Base-by-base conservation (phyloP, 2,888 invertebrate genomes). In the Escarpia spicata region DNA sequence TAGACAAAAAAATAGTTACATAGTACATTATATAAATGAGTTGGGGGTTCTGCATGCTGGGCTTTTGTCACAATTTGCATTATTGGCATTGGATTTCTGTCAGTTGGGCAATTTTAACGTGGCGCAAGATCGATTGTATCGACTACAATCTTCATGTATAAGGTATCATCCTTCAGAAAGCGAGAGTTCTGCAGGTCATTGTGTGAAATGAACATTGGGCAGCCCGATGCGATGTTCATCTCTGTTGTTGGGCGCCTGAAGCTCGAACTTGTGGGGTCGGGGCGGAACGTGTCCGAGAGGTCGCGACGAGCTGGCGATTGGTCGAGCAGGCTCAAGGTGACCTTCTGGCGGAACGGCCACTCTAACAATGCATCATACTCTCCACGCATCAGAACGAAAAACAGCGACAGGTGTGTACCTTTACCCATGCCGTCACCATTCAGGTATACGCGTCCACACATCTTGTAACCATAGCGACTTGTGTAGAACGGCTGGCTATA, bases 371-470 rank as follows among this genome's bases (percentile, higher is more conserved):
- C 95, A 94, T 96, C 96, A 93, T 95, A 95, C 31, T 96, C 95
- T 2, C 96, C 96, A 92, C 95, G 93, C 95, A 96, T 95, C n/a
- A 96, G 93, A 9, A 96, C 96, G 93, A 96, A 96, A 94, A 96
- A 96, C 31, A 96, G 93, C 1, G 95, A 95, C 93, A 96, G 92
- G 93, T 96, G 95, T 2, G 95, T 95, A 6, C 94, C 95, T 92
- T 95, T 95, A 19, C 96, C 96, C 94, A 95, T 95, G 2, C 96
- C 96, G 93, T 96, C 96, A 4, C 96, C 96, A 93, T 96, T 96
- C 43, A 96, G 94, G 92, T 96, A 96, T 4, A 96, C 95, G 52
- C 96, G 93, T 4, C 95, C 95, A 94, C 96, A 96, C 96, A 96
- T 96, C 92, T 96, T 96, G 94, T 96, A 96, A 15, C 44, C 93